These are phyloP conservation scores for Scaptomyza tumidula DNA, from an alignment of 2,888 invertebrate species.

Conservation along the genomic window DNA sequence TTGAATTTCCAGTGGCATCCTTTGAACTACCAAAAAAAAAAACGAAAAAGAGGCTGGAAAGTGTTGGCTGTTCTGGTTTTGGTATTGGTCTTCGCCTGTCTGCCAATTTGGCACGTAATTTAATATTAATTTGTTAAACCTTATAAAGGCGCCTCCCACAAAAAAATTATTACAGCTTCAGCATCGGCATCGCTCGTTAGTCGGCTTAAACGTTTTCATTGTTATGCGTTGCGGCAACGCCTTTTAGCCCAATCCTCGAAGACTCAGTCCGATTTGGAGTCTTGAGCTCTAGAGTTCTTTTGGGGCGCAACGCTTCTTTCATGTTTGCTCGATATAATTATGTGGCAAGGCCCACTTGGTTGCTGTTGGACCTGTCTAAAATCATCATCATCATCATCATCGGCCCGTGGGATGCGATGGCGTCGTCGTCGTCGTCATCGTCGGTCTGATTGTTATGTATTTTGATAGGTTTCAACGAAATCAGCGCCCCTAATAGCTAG, in stretches of 20 bases:
- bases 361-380: constrained; percentile 57
- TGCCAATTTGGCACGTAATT: constrained; percentile 82
- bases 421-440: constrained; percentile 8
- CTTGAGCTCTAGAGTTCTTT: constrained; percentile 6
- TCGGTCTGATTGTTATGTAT: constrained; percentile 74
- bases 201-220: constrained; percentile 78
- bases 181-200: constrained; percentile 68
- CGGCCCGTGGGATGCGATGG: constrained; percentile 39
- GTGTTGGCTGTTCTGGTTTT: constrained; percentile 23
- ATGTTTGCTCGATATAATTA: constrained; percentile 79
- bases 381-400: constrained; percentile 78
- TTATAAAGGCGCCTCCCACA: constrained; percentile 73
- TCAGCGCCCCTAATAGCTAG: constrained; percentile 72
- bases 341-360: constrained; percentile 51
- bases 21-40: constrained; percentile 43
- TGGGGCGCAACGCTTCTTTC: constrained; percentile 62
- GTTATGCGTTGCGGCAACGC: constrained; percentile 77
- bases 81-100: constrained; percentile 39
- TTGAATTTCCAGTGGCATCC: constrained; percentile 68
- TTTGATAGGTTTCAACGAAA: constrained; percentile 80
- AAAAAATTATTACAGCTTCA: constrained; percentile 65
- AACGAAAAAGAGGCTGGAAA: constrained; percentile 6
- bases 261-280: constrained; percentile 4
- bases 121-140: constrained; percentile 83
- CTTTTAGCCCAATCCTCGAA: constrained; percentile 43